Evolutionary conservation across 2,888 invertebrate genomes (phyloP).

Genomic region (Acanthoscelides obtectus): DNA sequence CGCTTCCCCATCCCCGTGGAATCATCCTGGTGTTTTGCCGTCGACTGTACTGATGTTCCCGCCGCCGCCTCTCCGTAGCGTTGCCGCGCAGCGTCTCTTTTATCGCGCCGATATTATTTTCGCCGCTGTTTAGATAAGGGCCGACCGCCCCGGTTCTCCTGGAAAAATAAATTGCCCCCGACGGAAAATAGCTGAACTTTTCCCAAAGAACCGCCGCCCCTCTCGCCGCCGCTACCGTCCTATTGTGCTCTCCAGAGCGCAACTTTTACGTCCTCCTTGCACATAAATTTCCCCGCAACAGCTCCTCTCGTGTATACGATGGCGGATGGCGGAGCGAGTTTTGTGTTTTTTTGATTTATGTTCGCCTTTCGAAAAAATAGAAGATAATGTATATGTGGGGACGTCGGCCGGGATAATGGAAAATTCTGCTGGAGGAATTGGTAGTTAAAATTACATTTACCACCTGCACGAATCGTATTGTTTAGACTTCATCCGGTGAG

Average conservation of each 20-base stretch:
- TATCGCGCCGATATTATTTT: conserved; percentile 47
- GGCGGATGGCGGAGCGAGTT: conserved; percentile 11
- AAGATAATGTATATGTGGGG: background rate
- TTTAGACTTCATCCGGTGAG: too few relatives aligned
- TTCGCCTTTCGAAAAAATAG: background rate
- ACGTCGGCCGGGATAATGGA: background rate
- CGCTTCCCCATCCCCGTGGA: background rate
- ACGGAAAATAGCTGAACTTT: conserved; percentile 50
- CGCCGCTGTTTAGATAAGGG: conserved; percentile 51
- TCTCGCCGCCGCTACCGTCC: background rate
- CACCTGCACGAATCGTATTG: too few relatives aligned
- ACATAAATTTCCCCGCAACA: conserved; percentile 13
- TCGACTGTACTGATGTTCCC: conserved; percentile 43
- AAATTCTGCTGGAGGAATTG: background rate
- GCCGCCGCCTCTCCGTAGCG: conserved; percentile 21
- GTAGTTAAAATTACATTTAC: background rate
- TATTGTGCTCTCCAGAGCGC: conserved; percentile 8
- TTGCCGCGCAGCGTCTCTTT: conserved; percentile 14
- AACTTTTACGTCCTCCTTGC: conserved; percentile 14
- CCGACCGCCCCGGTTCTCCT: conserved; percentile 38
- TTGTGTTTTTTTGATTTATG: conserved; percentile 9
- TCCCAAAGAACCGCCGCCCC: conserved; percentile 41
- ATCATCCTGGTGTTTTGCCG: conserved; percentile 16
- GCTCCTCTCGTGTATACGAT: conserved; percentile 18
- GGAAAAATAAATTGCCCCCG: conserved; percentile 51